Conservation (phyloP, 2,888 invertebrate genomes). For the Cynaeus angustus region DNA sequence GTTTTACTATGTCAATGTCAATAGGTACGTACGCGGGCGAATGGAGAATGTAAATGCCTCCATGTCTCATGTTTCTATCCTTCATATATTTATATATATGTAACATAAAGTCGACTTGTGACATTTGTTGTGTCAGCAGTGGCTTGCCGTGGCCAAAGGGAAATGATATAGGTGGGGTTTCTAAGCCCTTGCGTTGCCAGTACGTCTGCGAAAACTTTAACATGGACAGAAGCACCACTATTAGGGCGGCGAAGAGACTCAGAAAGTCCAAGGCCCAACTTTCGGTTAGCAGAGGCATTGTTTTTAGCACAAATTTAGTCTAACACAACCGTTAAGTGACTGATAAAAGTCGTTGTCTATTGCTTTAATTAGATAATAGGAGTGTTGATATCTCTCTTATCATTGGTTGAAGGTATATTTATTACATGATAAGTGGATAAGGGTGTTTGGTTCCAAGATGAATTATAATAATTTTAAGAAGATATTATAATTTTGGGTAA, state of each 20-base stretch:
- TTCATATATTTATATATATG: constrained; percentile 18
- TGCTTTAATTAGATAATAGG: no score
- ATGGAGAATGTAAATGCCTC: constrained; percentile 67
- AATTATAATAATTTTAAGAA: no score
- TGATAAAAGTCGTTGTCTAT: no score
- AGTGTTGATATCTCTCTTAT: no score
- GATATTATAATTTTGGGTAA: no score
- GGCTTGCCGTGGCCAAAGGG: constrained; percentile 27
- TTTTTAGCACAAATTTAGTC: no score
- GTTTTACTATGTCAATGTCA: constrained; percentile 63
- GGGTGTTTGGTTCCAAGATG: no score
- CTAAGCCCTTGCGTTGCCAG: constrained; percentile 19
- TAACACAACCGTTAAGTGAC: no score
- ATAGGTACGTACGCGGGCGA: constrained; percentile 55
- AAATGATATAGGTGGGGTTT: constrained; percentile 23
- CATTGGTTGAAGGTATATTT: no score
- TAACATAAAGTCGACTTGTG: constrained; percentile 12
- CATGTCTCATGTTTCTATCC: constrained; percentile 42
- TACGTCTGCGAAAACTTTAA: constrained; percentile 24
- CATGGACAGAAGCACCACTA: constrained; percentile 4
- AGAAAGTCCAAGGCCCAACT: background rate
- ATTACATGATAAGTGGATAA: no score
- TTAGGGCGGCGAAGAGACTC: background rate
- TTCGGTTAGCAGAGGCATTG: background rate
- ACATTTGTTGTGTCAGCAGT: constrained; percentile 26